These are phyloP conservation scores for Heliconius melpomene DNA, from an alignment of 1,140 invertebrate species.

Conservation along the genomic window DNA sequence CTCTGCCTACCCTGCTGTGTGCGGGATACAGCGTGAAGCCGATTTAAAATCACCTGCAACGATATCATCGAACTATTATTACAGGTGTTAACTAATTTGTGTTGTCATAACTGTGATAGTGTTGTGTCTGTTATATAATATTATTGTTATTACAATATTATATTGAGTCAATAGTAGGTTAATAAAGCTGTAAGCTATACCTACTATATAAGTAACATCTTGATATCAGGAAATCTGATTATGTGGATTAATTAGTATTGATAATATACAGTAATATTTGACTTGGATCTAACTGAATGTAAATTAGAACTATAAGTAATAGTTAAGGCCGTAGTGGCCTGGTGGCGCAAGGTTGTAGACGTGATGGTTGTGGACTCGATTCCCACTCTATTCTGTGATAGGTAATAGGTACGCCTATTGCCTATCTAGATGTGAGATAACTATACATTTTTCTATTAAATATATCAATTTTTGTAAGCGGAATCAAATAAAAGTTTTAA, in stretches of 20 bases:
- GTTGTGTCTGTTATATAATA: slow-evolving; percentile 5
- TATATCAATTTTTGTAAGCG: no score
- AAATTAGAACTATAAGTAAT: no score
- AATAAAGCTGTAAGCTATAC: neutral
- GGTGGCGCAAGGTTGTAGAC: no score
- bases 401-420: no score
- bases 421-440: no score
- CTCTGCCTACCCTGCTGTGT: no score
- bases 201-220: neutral
- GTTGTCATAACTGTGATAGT: neutral
- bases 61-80: slow-evolving; percentile 12
- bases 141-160: slow-evolving; percentile 11
- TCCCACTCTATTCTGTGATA: no score
- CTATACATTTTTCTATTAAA: no score
- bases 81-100: slow-evolving; percentile 1
- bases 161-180: neutral
- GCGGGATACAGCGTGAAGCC: no score
- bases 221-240: neutral
- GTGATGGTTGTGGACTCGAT: no score
- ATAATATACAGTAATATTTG: neutral
- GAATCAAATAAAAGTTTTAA: no score
- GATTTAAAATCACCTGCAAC: neutral
- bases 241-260: neutral
- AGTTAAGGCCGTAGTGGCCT: no score
- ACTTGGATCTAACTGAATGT: neutral